Base-by-base conservation (phyloP, 1,140 invertebrate genomes). In the Limonius californicus region DNA sequence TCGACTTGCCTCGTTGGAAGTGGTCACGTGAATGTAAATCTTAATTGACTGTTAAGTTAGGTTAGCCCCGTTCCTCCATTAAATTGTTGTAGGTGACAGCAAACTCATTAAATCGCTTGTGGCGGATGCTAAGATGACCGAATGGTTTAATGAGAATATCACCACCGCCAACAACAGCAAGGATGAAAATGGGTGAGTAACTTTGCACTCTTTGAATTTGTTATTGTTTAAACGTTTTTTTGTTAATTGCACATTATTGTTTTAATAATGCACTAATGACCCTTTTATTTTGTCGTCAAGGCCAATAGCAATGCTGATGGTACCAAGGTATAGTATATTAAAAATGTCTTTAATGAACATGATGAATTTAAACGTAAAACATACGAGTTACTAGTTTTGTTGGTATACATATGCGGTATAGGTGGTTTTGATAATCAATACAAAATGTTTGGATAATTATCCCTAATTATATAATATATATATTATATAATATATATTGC, bases 91-190 rank as follows among this genome's bases (percentile, higher is more conserved):
- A 75, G 70, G 91, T 79, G 92, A 97, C 74, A 86, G 91, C 64
- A 86, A 89, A 68, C 78, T 96, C 16, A 85, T 96, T 70, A 85
- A 89, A 69, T 89, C 88, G 53, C 77, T 95, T 21, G 87, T 95
- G 0, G 93, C 90, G 69, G 94, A 96, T 77, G 93, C 93, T 1
- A 86, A 89, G 70, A 88, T 89, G 67, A 95, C 92, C 9, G 83
- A 88, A 66, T 91, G 90, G 85, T 94, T 94, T 74, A 85, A 86
- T 69, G 85, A 89, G 70, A 87, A 85, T 66, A 84, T 85, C 20
- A 87, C 83, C 42, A 84, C 82, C 56, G 84, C 83, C 21, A 45
- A 14, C 14, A 55, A 14, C 21, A 84, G 82, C 6, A 86, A 86
- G 63, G 87, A 89, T 64, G 88, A 88, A 63, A 85, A 85, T 72